phyloP scores from a whole-genome alignment of 2,113 vertebrate species.

The Nothocercus julius region DNA sequence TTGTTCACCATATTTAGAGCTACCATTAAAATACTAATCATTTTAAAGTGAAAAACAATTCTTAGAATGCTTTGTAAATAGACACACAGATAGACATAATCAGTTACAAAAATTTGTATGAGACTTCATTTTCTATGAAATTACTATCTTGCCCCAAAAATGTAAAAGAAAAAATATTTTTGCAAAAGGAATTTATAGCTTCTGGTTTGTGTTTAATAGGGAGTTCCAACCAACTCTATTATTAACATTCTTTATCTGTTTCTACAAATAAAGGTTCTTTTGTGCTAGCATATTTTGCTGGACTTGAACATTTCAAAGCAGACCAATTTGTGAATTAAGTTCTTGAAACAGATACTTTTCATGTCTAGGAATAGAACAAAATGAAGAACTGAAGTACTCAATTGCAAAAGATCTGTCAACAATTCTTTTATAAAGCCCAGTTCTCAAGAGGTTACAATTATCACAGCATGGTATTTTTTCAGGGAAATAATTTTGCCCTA shows the following conservation, averaged over 20 bases:
- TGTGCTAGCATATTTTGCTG: conserved; percentile 29
- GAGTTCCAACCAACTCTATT: background rate
- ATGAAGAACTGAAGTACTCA: background rate
- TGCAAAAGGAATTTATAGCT: background rate
- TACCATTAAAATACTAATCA: background rate
- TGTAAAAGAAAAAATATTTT: background rate
- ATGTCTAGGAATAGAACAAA: conserved; percentile 42
- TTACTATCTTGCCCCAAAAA: background rate
- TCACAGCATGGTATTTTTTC: conserved; percentile 46
- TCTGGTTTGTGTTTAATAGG: background rate
- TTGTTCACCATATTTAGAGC: background rate
- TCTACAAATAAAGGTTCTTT: conserved; percentile 41
- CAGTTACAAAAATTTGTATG: background rate
- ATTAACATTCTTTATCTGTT: conserved; percentile 49
- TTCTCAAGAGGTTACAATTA: conserved; percentile 50
- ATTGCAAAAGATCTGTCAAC: conserved; percentile 41
- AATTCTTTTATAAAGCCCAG: conserved; percentile 48
- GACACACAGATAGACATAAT: background rate
- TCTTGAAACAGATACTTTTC: conserved; percentile 67
- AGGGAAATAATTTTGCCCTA: conserved; percentile 27
- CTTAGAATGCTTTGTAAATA: background rate
- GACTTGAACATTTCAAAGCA: conserved; percentile 33
- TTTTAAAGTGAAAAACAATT: background rate
- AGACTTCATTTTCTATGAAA: background rate
- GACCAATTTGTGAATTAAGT: conserved; percentile 55